Evolutionary conservation across 1,140 invertebrate species (phyloP).

Genomic region (Aradophagus sp.): DNA sequence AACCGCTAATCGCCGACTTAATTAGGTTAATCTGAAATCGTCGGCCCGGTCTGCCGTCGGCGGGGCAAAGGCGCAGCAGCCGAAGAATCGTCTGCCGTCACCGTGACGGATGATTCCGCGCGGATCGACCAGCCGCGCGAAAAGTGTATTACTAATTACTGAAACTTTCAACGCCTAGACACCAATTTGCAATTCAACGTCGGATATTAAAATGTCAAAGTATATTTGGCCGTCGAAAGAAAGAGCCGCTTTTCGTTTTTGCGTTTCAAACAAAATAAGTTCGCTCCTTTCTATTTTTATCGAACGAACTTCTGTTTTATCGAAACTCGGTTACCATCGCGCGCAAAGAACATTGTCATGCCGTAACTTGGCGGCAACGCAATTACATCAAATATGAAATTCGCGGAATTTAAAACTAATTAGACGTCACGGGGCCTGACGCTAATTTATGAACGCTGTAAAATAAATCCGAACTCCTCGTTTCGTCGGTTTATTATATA

Average conservation of each 20-base stretch:
- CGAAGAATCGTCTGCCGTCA: constrained; percentile 47
- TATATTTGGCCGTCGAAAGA: constrained; percentile 14
- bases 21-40: constrained; percentile 62
- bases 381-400: constrained; percentile 24
- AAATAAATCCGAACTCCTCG: constrained; percentile 29
- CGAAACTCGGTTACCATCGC: constrained; percentile 7
- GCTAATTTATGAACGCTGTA: constrained; percentile 20
- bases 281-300: neutral
- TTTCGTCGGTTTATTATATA: constrained; percentile 9
- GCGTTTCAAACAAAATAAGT: constrained; percentile 21
- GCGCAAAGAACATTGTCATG: constrained; percentile 12
- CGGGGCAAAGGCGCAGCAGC: constrained; percentile 8
- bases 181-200: constrained; percentile 44
- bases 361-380: constrained; percentile 2
- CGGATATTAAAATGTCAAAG: constrained; percentile 38
- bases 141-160: constrained; percentile 49
- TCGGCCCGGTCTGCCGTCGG: constrained; percentile 19
- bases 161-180: constrained; percentile 31
- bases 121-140: constrained; percentile 25
- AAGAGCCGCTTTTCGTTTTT: constrained; percentile 14
- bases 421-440: constrained; percentile 20
- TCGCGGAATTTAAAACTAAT: constrained; percentile 24
- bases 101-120: constrained; percentile 43
- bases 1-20: constrained; percentile 61
- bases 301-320: constrained; percentile 12